Conservation (phyloP, 2,113 vertebrate genomes). For the Lepus europaeus region DNA sequence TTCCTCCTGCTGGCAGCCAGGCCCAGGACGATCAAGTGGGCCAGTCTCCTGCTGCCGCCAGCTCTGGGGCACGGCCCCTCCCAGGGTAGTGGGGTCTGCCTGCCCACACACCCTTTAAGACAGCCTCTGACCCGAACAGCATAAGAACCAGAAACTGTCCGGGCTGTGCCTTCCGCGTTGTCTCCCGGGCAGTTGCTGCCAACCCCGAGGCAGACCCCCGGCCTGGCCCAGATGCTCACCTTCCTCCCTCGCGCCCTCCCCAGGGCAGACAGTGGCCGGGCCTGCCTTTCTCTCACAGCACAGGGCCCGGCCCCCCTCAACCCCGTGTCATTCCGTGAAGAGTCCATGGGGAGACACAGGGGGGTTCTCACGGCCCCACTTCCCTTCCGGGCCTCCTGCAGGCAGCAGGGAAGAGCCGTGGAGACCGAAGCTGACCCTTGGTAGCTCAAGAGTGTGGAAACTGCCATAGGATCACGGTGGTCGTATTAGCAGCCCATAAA, state of each 20-base stretch:
- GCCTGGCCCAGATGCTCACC: neutral
- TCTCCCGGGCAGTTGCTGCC: neutral
- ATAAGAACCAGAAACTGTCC: neutral
- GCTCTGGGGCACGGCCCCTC: rapidly evolving
- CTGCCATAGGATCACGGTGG: neutral
- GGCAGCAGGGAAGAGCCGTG: neutral
- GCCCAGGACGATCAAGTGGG: neutral
- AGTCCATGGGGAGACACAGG: neutral
- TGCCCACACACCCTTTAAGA: neutral
- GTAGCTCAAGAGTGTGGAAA: neutral
- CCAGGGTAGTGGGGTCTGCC: neutral
- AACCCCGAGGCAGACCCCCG: neutral
- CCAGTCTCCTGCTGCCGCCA: neutral
- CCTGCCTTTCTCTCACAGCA: neutral
- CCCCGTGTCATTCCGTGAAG: neutral
- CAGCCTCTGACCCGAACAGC: neutral
- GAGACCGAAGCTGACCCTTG: neutral
- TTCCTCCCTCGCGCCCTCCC: neutral
- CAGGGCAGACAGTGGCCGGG: neutral
- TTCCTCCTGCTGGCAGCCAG: neutral
- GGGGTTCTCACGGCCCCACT: rapidly evolving
- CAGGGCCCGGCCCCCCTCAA: too few species aligned
- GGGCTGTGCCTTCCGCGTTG: neutral
- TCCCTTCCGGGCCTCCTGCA: rapidly evolving
- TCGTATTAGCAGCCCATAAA: neutral